Evolutionary conservation across 2,888 invertebrate species (phyloP).

Genomic region (Mesorhabditis spiculigera): DNA sequence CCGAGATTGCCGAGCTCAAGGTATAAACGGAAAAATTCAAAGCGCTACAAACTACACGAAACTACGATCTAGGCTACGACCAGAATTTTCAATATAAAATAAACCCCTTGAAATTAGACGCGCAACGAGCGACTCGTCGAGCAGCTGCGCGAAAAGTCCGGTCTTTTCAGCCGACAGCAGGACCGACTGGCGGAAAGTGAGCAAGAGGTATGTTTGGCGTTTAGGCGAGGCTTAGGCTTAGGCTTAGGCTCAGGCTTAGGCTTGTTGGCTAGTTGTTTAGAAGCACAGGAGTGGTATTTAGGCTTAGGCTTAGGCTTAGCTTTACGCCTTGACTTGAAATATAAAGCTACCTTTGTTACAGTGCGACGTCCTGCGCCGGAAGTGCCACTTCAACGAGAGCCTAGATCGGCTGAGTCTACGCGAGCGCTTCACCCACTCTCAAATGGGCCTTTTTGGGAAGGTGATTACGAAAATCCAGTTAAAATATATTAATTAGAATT

Average conservation of each 20-base stretch:
- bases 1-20: constrained; percentile 39
- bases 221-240: constrained; percentile 36
- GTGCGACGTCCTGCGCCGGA: neutral
- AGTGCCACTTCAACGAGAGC: constrained; percentile 9
- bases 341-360: neutral
- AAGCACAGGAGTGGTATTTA: constrained; percentile 31
- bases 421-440: constrained; percentile 30
- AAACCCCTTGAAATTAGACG: constrained; percentile 17
- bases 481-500: no score
- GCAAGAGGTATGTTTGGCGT: constrained; percentile 32
- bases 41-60: neutral
- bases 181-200: constrained; percentile 39
- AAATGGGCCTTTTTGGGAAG: constrained; percentile 23
- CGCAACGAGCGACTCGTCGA: constrained; percentile 49
- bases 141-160: constrained; percentile 51
- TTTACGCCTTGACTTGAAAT: constrained; percentile 22
- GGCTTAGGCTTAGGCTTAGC: constrained; percentile 30
- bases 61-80: neutral
- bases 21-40: neutral
- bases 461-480: constrained; percentile 12
- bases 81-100: constrained; percentile 24
- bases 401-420: constrained; percentile 42
- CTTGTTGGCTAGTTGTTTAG: no score
- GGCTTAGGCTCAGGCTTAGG: constrained; percentile 27
- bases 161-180: constrained; percentile 43